Percentiles rank a stretch among this genome's conserved stretches.
phyloP scores from a whole-genome alignment of 2,888 invertebrate species.

The Oligia latruncula region DNA sequence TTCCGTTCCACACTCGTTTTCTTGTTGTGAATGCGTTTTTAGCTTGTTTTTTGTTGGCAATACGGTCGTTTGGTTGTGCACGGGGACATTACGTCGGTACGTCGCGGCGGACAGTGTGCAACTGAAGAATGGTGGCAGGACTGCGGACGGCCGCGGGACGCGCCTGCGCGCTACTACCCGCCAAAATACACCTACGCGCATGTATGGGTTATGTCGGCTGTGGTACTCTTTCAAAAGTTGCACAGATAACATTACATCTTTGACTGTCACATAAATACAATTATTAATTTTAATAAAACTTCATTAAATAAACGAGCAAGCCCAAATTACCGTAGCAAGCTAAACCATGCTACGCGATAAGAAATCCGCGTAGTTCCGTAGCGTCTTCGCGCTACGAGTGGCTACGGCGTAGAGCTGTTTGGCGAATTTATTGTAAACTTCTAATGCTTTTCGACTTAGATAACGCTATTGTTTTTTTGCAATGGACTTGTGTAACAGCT shows the following conservation, averaged over 20 bases:
- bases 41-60: slow-evolving; percentile 81
- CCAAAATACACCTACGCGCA: slow-evolving; percentile 89
- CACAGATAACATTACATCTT: slow-evolving; percentile 72
- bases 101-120: slow-evolving; percentile 80
- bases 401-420: slow-evolving; percentile 51
- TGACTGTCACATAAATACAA: slow-evolving; percentile 19
- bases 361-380: slow-evolving; percentile 29
- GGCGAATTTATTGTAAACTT: slow-evolving; percentile 13
- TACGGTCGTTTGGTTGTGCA: slow-evolving; percentile 75
- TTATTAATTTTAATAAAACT: slow-evolving; percentile 23
- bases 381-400: slow-evolving; percentile 48
- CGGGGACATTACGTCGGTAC: slow-evolving; percentile 71
- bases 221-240: slow-evolving; percentile 81
- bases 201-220: slow-evolving; percentile 80
- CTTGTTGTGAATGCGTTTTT: slow-evolving; percentile 70
- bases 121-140: slow-evolving; percentile 89
- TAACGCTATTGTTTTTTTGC: not conserved
- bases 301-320: not conserved
- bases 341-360: slow-evolving; percentile 27
- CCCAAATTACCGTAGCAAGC: slow-evolving; percentile 3
- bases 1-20: slow-evolving; percentile 73
- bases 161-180: slow-evolving; percentile 86
- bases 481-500: not conserved
- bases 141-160: slow-evolving; percentile 85
- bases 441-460: not conserved